A percentile compares a stretch with the other conserved stretches of the same genome.
These are phyloP conservation scores for Strigamia transsilvanica DNA, from an alignment of 2,888 invertebrate species.

Conservation along the genomic window DNA sequence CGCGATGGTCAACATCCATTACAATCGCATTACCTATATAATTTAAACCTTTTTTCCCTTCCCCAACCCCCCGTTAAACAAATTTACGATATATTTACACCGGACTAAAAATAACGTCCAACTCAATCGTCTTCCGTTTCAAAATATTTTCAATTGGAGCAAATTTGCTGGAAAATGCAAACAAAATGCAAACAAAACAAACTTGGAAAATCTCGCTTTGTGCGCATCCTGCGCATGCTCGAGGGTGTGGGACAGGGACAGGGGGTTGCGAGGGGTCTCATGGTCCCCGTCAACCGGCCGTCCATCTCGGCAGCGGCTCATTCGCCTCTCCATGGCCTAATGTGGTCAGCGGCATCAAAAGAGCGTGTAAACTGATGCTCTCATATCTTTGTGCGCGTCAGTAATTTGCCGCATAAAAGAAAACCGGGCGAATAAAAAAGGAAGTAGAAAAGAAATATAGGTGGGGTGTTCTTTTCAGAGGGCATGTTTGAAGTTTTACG, in stretches of 20 bases:
- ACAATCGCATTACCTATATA: not conserved
- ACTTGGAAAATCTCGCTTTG: too few species aligned
- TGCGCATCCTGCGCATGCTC: too few species aligned
- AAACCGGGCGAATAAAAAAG: not conserved
- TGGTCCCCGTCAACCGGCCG: not conserved
- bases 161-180: not conserved
- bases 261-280: not conserved
- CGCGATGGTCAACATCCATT: slow-evolving; percentile 5
- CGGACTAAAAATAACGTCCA: not conserved
- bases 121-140: not conserved
- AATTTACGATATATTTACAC: not conserved
- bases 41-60: not conserved
- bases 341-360: slow-evolving; percentile 34
- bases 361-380: slow-evolving; percentile 34
- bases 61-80: not conserved
- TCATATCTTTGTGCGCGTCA: not conserved
- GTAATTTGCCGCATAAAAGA: not conserved
- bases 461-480: not conserved
- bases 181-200: too few species aligned
- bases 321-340: slow-evolving; percentile 10
- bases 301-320: slow-evolving; percentile 22
- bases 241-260: not conserved
- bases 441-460: slow-evolving; percentile 3
- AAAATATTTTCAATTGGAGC: not conserved
- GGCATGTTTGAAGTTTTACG: slow-evolving; percentile 14